Conservation (phyloP, 2,113 vertebrate genomes). For the Micromys minutus region DNA sequence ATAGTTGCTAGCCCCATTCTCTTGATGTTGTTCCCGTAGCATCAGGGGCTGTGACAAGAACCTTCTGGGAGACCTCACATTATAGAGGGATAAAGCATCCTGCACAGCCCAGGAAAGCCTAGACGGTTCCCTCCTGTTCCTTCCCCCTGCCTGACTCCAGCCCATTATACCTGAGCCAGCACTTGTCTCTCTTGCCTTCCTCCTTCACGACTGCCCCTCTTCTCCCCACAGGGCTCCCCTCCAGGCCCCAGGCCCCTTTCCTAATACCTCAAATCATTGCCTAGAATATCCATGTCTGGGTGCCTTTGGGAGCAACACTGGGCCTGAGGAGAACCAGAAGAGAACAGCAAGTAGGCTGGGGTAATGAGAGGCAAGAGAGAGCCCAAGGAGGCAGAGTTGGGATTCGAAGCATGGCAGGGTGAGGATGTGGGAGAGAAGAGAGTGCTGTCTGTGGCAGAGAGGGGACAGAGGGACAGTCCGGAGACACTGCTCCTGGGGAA, state of each 20-base stretch:
- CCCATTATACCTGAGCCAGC: neutral
- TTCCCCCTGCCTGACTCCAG: neutral
- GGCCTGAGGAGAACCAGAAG: neutral
- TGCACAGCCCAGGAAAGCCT: neutral
- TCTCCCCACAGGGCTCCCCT: neutral
- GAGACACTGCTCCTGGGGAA: neutral
- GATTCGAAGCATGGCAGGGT: neutral
- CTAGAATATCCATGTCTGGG: neutral
- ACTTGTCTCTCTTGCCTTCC: neutral
- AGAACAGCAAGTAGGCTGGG: neutral
- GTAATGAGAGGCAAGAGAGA: neutral
- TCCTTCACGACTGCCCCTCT: neutral
- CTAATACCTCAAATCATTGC: neutral
- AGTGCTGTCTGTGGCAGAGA: too few species aligned
- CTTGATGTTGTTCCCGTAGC: neutral
- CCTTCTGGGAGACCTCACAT: neutral
- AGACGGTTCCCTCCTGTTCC: neutral
- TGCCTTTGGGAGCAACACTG: neutral
- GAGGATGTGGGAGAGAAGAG: neutral
- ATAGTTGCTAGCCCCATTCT: fast-evolving
- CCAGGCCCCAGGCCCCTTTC: neutral
- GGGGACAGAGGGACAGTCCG: neutral
- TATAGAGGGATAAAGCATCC: neutral
- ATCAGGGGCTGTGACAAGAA: neutral
- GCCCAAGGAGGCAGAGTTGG: neutral